phyloP scores from a whole-genome alignment of 2,113 vertebrate genomes.

The Myotis davidii region DNA sequence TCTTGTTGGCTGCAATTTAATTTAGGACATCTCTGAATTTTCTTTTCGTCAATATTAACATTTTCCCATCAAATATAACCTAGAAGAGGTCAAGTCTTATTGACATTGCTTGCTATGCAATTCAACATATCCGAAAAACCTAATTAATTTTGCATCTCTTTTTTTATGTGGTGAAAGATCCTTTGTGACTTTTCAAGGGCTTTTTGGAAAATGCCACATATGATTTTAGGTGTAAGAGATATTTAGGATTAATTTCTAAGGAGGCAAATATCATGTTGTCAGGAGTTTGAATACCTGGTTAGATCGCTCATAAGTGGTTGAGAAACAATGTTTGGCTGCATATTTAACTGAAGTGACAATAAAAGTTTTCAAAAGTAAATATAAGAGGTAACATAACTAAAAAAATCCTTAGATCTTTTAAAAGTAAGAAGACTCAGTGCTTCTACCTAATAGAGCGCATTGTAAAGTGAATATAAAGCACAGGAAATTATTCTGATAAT shows the following conservation, averaged over 20 bases:
- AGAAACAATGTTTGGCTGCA: neutral
- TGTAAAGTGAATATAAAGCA: neutral
- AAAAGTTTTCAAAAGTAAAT: conserved; percentile 21
- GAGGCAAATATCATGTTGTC: neutral
- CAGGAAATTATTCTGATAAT: neutral
- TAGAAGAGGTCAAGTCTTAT: neutral
- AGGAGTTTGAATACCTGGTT: neutral
- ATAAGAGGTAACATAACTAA: neutral
- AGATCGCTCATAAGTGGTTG: neutral
- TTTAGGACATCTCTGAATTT: neutral
- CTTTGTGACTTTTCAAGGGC: neutral
- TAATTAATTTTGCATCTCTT: neutral
- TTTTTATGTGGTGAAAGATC: neutral
- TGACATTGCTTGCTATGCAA: neutral
- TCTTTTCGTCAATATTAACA: neutral
- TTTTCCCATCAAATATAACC: neutral
- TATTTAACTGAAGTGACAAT: neutral
- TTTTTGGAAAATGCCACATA: neutral
- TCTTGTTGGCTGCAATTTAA: neutral
- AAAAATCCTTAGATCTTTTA: neutral
- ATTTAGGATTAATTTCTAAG: neutral
- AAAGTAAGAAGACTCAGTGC: neutral
- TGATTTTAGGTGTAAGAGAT: neutral
- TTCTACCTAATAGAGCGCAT: neutral
- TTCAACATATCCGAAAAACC: neutral